These are phyloP conservation scores for Coturnix japonica DNA, from an alignment of 2,113 vertebrate species.

Conservation along the genomic window DNA sequence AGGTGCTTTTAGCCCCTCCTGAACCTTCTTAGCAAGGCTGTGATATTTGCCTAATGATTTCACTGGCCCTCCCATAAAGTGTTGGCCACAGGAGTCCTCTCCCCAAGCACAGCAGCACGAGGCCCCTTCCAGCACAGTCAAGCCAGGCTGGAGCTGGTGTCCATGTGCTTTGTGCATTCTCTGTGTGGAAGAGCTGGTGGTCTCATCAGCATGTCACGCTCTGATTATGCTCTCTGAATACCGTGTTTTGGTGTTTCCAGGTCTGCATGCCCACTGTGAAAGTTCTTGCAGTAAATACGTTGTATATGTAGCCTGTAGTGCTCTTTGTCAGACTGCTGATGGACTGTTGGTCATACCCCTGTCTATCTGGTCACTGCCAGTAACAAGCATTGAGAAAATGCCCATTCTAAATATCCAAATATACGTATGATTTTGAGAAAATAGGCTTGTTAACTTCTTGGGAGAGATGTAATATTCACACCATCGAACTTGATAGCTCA, in stretches of 20 bases:
- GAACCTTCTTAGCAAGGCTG: not conserved
- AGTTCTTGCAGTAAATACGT: not conserved
- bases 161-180: not conserved
- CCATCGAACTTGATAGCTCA: not conserved
- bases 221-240: not conserved
- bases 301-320: not conserved
- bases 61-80: not conserved
- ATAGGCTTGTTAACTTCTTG: not conserved
- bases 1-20: not conserved
- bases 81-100: not conserved
- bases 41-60: slow-evolving; percentile 16
- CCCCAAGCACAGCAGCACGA: not conserved
- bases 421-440: not conserved
- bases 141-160: not conserved
- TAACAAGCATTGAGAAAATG: not conserved
- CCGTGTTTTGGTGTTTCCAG: not conserved
- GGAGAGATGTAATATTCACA: not conserved
- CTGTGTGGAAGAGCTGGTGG: not conserved
- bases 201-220: fast-evolving
- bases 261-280: not conserved
- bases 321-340: not conserved
- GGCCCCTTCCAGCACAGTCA: not conserved
- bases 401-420: not conserved
- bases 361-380: too few species aligned
- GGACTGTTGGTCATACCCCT: fast-evolving